Conservation (phyloP, 2,113 vertebrate species). For the Cebidichthys violaceus region DNA sequence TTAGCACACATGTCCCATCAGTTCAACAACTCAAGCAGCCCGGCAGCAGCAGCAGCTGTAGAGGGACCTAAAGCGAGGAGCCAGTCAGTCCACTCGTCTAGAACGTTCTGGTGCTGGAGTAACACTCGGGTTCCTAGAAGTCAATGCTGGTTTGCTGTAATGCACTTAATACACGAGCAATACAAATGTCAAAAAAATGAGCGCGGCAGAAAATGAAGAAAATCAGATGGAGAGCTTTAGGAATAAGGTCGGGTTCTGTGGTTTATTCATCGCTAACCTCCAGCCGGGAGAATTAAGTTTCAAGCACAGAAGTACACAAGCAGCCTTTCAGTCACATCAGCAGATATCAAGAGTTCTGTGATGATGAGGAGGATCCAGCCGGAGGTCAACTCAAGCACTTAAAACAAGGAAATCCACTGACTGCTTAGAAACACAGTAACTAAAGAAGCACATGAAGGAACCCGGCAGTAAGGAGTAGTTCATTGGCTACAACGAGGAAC, state of each 20-base stretch:
- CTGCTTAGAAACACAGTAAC: neutral
- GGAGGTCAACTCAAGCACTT: neutral
- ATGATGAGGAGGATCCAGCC: neutral
- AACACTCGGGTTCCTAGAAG: neutral
- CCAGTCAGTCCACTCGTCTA: neutral
- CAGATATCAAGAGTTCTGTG: neutral
- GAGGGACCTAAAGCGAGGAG: conserved; percentile 7
- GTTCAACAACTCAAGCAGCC: neutral
- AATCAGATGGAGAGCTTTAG: neutral
- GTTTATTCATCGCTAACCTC: neutral
- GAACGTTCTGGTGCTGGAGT: neutral
- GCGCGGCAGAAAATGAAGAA: neutral
- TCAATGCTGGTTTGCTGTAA: neutral
- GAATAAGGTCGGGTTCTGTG: neutral
- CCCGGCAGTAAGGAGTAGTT: neutral
- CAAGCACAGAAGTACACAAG: neutral
- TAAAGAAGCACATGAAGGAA: neutral
- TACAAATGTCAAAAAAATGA: neutral
- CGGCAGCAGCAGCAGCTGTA: too few species aligned
- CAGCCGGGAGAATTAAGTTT: neutral
- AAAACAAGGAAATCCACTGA: neutral
- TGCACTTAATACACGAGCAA: too few species aligned
- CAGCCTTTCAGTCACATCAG: neutral
- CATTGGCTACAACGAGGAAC: neutral
- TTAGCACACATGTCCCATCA: neutral